Percentiles rank a stretch among this genome's conserved stretches.
phyloP scores from a whole-genome alignment of 37 sponge, comb jelly and placozoan species.

The Trichoplax adhaerens region DNA sequence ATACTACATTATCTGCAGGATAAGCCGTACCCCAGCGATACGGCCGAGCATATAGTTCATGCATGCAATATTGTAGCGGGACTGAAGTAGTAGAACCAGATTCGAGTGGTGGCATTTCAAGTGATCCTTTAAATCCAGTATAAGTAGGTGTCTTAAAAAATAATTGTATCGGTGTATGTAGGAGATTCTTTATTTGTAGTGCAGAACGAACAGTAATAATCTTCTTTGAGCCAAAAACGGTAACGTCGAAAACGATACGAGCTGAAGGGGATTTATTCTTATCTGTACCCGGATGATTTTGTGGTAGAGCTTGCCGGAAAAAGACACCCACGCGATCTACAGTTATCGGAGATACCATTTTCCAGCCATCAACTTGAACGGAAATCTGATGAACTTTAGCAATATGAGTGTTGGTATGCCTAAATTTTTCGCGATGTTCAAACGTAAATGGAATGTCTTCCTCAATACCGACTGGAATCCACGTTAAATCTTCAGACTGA shows the following conservation, averaged over 20 bases:
- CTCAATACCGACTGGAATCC: slow-evolving; percentile 45
- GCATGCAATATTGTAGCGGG: slow-evolving; percentile 50
- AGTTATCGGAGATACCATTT: slow-evolving; percentile 45
- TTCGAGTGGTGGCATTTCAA: slow-evolving; percentile 15
- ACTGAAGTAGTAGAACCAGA: slow-evolving; percentile 30
- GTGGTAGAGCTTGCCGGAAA: slow-evolving; percentile 34
- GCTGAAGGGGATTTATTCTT: slow-evolving; percentile 18
- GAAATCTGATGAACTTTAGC: slow-evolving; percentile 57
- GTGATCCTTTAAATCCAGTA: neutral
- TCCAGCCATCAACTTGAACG: slow-evolving; percentile 75
- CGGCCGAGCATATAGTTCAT: slow-evolving; percentile 42
- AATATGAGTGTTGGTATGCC: slow-evolving; percentile 4
- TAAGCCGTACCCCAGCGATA: slow-evolving; percentile 49
- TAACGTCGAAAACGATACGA: slow-evolving; percentile 60
- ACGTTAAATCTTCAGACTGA: slow-evolving; percentile 12
- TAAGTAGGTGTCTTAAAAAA: slow-evolving; percentile 6
- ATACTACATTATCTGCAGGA: neutral
- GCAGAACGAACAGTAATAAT: slow-evolving; percentile 76
- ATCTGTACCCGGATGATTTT: neutral
- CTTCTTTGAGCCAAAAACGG: slow-evolving; percentile 53
- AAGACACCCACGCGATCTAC: slow-evolving; percentile 85
- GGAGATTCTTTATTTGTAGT: slow-evolving; percentile 50
- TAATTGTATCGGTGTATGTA: slow-evolving; percentile 57
- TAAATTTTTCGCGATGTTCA: slow-evolving; percentile 12
- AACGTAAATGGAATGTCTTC: slow-evolving; percentile 59